phyloP scores from a whole-genome alignment of 2,888 invertebrate species.

The Macrophya annulata region DNA sequence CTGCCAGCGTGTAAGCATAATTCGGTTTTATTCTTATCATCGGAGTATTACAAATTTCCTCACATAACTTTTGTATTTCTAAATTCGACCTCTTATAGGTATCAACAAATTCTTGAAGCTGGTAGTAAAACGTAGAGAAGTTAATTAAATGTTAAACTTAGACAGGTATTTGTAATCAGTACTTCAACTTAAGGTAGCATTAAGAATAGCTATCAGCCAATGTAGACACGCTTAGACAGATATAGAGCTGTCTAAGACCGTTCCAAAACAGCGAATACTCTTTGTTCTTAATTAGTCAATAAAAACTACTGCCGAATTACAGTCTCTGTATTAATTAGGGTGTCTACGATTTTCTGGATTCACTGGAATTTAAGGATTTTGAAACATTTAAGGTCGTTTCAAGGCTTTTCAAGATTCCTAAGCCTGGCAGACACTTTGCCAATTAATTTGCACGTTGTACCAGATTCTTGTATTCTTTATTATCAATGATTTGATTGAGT shows the following conservation, averaged over 20 bases:
- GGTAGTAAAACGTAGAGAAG: constrained; percentile 65
- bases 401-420: not conserved
- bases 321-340: not conserved
- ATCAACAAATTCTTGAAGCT: constrained; percentile 90
- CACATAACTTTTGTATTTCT: constrained; percentile 87
- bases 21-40: constrained; percentile 84
- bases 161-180: not conserved
- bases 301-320: not conserved
- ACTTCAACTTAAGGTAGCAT: not conserved
- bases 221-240: not conserved
- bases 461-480: not conserved
- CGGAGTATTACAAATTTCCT: constrained; percentile 86
- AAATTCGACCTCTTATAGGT: constrained; percentile 91
- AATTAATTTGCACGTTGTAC: not conserved
- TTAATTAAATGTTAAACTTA: not conserved
- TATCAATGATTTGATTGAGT: not conserved
- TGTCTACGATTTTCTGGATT: not conserved
- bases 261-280: not conserved
- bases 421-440: not conserved
- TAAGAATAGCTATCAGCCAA: not conserved
- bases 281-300: not conserved
- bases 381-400: not conserved
- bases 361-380: not conserved
- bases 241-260: not conserved
- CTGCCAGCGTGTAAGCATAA: constrained; percentile 83